Percentiles rank a stretch among this genome's conserved stretches.
Evolutionary conservation across 2,888 invertebrate genomes (phyloP).

Genomic region (Ischnura elegans): DNA sequence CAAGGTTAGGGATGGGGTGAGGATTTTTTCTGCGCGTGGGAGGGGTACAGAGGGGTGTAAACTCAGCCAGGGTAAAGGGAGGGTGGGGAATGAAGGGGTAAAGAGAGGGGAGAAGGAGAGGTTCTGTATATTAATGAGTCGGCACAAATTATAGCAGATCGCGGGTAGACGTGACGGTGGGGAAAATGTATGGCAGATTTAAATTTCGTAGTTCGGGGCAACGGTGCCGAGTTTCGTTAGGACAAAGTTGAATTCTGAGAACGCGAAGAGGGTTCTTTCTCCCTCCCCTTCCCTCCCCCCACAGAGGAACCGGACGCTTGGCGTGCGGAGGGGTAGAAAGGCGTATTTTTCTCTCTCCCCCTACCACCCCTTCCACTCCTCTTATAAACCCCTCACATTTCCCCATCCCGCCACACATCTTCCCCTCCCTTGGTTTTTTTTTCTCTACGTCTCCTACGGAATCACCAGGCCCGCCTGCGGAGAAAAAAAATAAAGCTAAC

Average conservation of each 20-base stretch:
- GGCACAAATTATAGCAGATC: slow-evolving; percentile 65
- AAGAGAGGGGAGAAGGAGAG: background rate
- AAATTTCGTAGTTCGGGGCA: slow-evolving; percentile 56
- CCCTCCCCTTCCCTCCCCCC: background rate
- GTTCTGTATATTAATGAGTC: slow-evolving; percentile 63
- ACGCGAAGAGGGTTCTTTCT: background rate
- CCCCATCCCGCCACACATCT: background rate
- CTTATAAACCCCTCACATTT: background rate
- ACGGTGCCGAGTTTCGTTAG: slow-evolving; percentile 66
- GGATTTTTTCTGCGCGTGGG: background rate
- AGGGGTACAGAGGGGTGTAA: background rate
- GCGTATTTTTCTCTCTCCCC: background rate
- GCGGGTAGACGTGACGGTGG: slow-evolving; percentile 55
- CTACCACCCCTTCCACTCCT: background rate
- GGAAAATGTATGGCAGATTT: slow-evolving; percentile 65
- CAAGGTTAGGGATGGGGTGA: background rate
- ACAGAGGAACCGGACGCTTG: slow-evolving; percentile 44
- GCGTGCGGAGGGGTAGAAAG: background rate
- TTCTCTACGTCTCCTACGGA: slow-evolving; percentile 11
- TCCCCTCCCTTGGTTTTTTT: slow-evolving; percentile 10
- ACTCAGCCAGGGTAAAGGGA: no score
- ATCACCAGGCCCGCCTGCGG: background rate
- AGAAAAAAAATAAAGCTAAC: background rate
- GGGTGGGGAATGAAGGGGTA: no score
- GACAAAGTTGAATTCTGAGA: slow-evolving; percentile 65